Evolutionary conservation across 2,888 invertebrate species (phyloP).

Genomic region (Ennomos quercinarius): DNA sequence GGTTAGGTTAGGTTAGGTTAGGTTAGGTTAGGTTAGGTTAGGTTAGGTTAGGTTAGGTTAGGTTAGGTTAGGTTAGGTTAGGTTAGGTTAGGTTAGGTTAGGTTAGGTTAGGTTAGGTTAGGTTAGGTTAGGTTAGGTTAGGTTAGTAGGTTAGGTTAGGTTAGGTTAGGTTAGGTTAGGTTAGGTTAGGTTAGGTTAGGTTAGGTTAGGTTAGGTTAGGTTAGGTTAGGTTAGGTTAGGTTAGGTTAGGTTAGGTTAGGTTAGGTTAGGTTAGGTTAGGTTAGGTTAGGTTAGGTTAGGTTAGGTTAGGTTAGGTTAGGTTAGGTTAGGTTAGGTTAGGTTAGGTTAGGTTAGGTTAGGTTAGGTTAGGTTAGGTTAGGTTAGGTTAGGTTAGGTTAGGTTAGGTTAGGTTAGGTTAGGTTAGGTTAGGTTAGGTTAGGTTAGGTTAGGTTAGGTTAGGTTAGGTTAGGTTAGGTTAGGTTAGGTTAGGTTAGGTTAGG

Average conservation of each 20-base stretch:
- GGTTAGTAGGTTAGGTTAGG: no score
- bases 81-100: conserved; percentile 30
- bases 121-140: no score
- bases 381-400: conserved; percentile 30
- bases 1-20: no score
- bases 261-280: conserved; percentile 14
- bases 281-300: conserved; percentile 43
- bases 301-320: conserved; percentile 38
- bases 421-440: conserved; percentile 39
- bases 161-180: conserved; percentile 5
- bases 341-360: conserved; percentile 43
- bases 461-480: conserved; percentile 37
- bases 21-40: no score
- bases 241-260: conserved; percentile 21
- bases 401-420: conserved; percentile 33
- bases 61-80: conserved; percentile 36
- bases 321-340: conserved; percentile 40
- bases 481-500: conserved; percentile 13
- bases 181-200: conserved; percentile 10
- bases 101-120: conserved; percentile 27
- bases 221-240: conserved; percentile 19
- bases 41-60: no score
- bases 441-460: conserved; percentile 41
- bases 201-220: conserved; percentile 10
- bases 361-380: conserved; percentile 39